phyloP scores from a whole-genome alignment of 2,113 vertebrate genomes.

The Cnemophilus loriae region DNA sequence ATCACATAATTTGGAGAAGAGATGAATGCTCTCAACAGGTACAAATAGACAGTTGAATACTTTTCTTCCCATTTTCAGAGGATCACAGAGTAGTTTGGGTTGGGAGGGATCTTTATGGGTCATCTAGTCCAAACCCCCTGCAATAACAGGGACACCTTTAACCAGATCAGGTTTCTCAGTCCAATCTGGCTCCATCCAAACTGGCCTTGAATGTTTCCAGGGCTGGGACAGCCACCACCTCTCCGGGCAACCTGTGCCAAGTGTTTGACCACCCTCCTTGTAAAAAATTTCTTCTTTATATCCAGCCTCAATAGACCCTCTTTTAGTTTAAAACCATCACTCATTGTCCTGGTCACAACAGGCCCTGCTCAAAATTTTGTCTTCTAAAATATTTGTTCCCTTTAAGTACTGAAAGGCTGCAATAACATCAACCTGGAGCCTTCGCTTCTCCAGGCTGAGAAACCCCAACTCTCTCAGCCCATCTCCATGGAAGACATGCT shows the following conservation, averaged over 20 bases:
- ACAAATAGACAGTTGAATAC: neutral
- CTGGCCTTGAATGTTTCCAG: neutral
- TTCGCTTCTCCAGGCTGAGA: neutral
- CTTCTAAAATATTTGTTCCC: neutral
- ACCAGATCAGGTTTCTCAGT: neutral
- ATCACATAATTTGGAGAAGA: neutral
- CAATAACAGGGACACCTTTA: neutral
- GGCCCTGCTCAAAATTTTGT: neutral
- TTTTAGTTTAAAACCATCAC: neutral
- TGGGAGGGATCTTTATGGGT: neutral
- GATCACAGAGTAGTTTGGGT: neutral
- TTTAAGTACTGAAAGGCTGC: neutral
- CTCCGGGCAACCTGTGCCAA: neutral
- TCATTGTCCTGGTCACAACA: neutral
- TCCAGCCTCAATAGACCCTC: fast-evolving
- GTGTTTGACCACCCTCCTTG: neutral
- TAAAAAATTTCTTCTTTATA: neutral
- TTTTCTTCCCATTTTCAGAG: neutral
- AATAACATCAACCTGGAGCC: fast-evolving
- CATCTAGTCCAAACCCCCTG: neutral
- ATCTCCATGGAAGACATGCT: fast-evolving
- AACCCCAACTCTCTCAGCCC: neutral
- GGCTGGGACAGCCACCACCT: neutral
- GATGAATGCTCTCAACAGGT: neutral
- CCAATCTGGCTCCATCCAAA: neutral